These are phyloP conservation scores for Desmodus rotundus DNA, from an alignment of 2,113 vertebrate genomes.

Conservation along the genomic window DNA sequence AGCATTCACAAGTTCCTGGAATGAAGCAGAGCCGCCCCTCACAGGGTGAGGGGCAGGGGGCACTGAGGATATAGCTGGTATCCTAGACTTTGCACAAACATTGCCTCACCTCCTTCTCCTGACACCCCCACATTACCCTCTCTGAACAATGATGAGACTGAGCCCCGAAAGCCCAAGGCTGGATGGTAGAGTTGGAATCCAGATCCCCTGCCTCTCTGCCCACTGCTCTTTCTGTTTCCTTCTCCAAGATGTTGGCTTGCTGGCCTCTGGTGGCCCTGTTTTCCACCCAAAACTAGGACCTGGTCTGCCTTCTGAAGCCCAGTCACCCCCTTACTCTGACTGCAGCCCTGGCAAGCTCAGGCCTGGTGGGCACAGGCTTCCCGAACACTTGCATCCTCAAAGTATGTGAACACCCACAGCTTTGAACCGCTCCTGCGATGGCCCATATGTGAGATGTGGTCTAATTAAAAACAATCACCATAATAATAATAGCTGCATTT, in stretches of 20 bases:
- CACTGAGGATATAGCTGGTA: background rate
- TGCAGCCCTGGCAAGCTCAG: background rate
- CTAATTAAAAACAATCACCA: background rate
- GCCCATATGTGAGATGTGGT: background rate
- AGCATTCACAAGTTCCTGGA: background rate
- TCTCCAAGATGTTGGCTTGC: background rate
- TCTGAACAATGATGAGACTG: background rate
- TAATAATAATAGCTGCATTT: background rate
- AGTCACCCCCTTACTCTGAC: background rate
- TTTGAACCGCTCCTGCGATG: background rate
- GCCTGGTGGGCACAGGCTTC: background rate
- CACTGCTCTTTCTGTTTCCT: background rate
- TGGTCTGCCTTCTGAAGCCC: background rate
- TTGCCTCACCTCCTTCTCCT: background rate
- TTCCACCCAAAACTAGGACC: background rate
- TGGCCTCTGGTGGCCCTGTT: background rate
- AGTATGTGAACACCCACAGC: background rate
- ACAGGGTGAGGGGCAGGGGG: background rate
- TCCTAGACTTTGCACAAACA: background rate
- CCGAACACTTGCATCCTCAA: background rate
- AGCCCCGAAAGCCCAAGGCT: background rate
- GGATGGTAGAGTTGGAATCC: background rate
- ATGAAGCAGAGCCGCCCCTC: background rate
- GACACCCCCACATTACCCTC: background rate
- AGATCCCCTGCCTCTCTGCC: background rate